Base-by-base conservation (phyloP, 1,140 invertebrate species). In the Rhopalosiphum maidis region DNA sequence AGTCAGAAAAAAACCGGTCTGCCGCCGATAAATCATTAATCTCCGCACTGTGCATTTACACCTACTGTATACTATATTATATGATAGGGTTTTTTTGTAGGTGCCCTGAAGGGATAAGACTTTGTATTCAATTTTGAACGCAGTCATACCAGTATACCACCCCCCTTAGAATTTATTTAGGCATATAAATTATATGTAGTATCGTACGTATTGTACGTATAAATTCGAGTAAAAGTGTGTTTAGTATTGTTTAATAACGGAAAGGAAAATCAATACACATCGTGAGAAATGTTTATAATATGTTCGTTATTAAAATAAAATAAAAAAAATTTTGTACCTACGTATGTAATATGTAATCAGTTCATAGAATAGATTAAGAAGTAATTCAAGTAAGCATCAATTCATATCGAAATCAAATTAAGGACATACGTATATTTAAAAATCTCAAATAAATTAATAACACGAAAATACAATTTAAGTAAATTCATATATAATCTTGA, bases 111-210 rank as follows among this genome's bases (percentile, higher is more conserved):
- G 55, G 41, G 37, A 90, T 60, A 55, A 11, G 55, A 90, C 68
- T 90, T 90, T 90, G 55, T 68, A 90, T 90, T 90, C 54, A 90
- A 90, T 90, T 68, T 90, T 90, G 23, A 90, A 90, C 41, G 54
- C 25, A 43, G 30, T 22, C 54, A 60, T 90, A 90, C 37, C 54
- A 68, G 30, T 37, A 60, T 90, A 90, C 37, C 54, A 68, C 37
- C 54, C 55, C 23, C 21, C 89, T 46, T 37, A 54, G 51, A 35
- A 51, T 30, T 30, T 88, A 35, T 88, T 48, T 88, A 23, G 9
- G 37, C 30, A 15, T 43, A 41, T 83, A n/a, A n/a, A 25, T 88
- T 60, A 37, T 86, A 15, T 46, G 83, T 86, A 23, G 15, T 86
- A 46, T 46, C 15, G 11, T 46, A 46, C 37, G 37, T 37, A 37